Evolutionary conservation across 2,888 invertebrate species (phyloP), one percentile per base, ranked within the genome.

Genomic region (Ophraella communa): DNA sequence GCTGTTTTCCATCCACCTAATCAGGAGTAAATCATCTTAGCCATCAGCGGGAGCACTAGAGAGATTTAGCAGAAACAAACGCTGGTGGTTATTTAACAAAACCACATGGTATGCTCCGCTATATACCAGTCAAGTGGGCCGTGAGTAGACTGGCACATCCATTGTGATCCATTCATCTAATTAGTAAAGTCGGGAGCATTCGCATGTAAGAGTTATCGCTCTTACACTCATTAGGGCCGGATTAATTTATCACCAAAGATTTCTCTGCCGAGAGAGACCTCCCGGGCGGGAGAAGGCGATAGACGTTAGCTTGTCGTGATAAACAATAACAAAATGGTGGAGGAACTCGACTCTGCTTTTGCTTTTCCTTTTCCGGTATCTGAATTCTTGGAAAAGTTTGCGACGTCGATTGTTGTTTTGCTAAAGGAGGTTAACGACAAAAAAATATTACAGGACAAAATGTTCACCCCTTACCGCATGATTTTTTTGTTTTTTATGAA

Each of bases 211-310:
- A 81, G 81, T 82, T 82, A 82, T 82, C 82, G 81, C 81, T 82
- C 81, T 82, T 81, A 82, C 81, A 79, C 81, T 82, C 81, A 82
- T 82, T 82, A 82, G 81, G 79, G 80, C 77, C 73, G 81, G 81
- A 82, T 82, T 82, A 82, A 82, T 82, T 80, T 80, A 82, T 82
- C 82, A 82, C 80, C 39, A 73, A n/a, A n/a, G 67, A 65, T 66
- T 61, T 66, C 71, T 73, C 69, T 63, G 69, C 65, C 69, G 70
- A 62, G 66, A 51, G n/a, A n/a, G n/a, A n/a, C n/a, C 58, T 64
- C 17, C 53, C 27, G 14, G 27, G 20, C 10, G n/a, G 23, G 11
- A 53, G 44, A 14, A 58, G 56, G 61, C 52, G 57, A 54, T 58
- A 49, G 54, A 55, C 62, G 24, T 55, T 55, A 53, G 62, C 62